Evolutionary conservation across 2,888 invertebrate genomes (phyloP), one percentile per base, ranked within the genome.

Genomic region (Cheilosia soror): DNA sequence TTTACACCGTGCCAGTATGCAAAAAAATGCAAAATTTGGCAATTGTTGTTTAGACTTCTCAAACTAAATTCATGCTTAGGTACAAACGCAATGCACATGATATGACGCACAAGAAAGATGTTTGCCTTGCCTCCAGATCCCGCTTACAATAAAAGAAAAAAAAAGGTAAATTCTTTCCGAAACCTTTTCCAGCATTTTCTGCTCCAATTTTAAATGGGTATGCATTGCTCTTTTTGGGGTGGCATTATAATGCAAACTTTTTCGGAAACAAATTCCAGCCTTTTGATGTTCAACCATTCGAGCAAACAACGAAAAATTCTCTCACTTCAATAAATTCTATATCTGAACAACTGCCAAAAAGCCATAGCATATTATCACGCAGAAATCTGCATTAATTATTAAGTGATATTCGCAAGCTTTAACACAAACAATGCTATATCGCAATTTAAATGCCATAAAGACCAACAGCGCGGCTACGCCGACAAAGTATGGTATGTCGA

Each of bases 381-480:
- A 42, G 42, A 47, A 57, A 66, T 83, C 66, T 68, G 78, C 78
- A 83, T 83, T 83, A 83, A 83, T 79, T 79, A 78, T 79, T 79
- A 69, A 83, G 49, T 73, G 57, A 73, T 63, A 63, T 69, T 63
- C 57, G 44, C 37, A 63, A 58, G 79, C 63, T 73, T 63, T 58
- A 73, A 62, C 68, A 49, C 55, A 66, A 55, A 31, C 60, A 66
- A 33, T 25, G 53, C 65, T 29, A 47, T 66, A 78, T 49, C 65
- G 66, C 58, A 77, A 71, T 82, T 82, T 71, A 77, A 60, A 53
- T 37, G 51, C 66, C 62, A 82, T 78, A 82, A 77, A 82, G 40
- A 40, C 65, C 62, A 78, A 58, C 66, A 82, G 47, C 31, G 25
- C 29, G 55, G 58, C 51, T 66, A 78, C 65, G 33, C 63, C 66